Evolutionary conservation across 2,797 vertebrate species (phyloP).

Genomic region (Echeneis naucrates): DNA sequence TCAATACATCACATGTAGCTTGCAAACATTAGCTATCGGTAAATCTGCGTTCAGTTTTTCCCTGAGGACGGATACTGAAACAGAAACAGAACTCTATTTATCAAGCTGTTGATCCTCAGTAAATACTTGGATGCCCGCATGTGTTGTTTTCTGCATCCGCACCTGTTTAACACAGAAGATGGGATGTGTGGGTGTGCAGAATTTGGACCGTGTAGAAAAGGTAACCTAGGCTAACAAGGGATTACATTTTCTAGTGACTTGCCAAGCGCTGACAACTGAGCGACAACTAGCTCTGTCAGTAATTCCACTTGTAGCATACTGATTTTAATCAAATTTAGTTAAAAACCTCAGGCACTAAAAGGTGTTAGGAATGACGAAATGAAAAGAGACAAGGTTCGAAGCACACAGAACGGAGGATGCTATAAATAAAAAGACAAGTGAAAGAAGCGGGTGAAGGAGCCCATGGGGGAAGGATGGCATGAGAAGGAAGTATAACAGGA

Average conservation of each 20-base stretch:
- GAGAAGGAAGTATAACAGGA: constrained; percentile 46
- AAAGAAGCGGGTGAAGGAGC: constrained; percentile 45
- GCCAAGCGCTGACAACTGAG: neutral
- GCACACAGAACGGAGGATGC: constrained; percentile 2
- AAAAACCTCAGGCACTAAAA: constrained; percentile 24
- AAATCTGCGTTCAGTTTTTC: neutral
- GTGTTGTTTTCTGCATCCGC: neutral
- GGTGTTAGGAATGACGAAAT: constrained; percentile 31
- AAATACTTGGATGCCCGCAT: neutral
- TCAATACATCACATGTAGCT: neutral
- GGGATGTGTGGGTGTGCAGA: neutral
- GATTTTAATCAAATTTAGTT: constrained; percentile 12
- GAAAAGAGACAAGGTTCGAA: constrained; percentile 30
- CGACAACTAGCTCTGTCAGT: neutral
- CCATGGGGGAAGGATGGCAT: constrained; percentile 48
- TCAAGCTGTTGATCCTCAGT: neutral
- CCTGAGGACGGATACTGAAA: neutral
- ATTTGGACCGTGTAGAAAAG: neutral
- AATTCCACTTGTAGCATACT: neutral
- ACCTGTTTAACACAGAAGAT: constrained; percentile 7
- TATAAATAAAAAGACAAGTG: constrained; percentile 62
- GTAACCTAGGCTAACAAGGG: neutral
- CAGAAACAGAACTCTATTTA: neutral
- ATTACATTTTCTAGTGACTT: neutral
- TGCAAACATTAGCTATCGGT: neutral